Conservation (phyloP, 92 coral and sea anemone species). For the Siderastrea radians region DNA sequence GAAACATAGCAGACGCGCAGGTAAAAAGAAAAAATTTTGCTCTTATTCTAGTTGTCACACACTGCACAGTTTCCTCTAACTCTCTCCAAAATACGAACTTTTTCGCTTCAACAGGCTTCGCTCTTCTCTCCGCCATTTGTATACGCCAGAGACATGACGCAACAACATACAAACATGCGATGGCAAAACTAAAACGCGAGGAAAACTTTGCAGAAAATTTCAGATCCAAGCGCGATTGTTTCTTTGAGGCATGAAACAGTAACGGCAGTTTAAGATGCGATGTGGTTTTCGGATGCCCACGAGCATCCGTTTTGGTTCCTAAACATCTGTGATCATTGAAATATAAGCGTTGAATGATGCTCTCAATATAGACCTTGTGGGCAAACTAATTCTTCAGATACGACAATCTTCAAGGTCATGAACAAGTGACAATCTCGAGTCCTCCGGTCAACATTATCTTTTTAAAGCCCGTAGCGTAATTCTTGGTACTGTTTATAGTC, state of each 20-base stretch:
- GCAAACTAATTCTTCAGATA: constrained; percentile 40
- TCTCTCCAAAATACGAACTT: neutral
- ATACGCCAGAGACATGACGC: neutral
- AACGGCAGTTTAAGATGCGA: neutral
- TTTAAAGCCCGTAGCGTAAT: constrained; percentile 42
- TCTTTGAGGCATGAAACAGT: constrained; percentile 4
- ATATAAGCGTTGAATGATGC: constrained; percentile 37
- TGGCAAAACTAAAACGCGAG: neutral
- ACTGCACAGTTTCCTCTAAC: neutral
- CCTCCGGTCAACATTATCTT: constrained; percentile 55
- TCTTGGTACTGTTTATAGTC: constrained; percentile 21
- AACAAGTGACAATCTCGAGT: constrained; percentile 49
- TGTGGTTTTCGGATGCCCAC: constrained; percentile 19
- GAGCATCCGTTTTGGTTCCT: constrained; percentile 3
- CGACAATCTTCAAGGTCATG: constrained; percentile 51
- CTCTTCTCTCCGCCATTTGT: constrained; percentile 37
- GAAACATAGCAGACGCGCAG: constrained; percentile 71
- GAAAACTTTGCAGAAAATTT: neutral
- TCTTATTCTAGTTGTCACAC: constrained; percentile 1
- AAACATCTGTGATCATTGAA: constrained; percentile 42
- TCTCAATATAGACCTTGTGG: constrained; percentile 16
- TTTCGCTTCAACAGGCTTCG: neutral
- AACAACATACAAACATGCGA: constrained; percentile 15
- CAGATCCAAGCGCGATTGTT: neutral
- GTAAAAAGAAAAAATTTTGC: constrained; percentile 57